A percentile compares a stretch with the other conserved stretches of the same genome.
phyloP scores from a whole-genome alignment of 1,140 invertebrate genomes.

The Tetranychus cinnabarinus region DNA sequence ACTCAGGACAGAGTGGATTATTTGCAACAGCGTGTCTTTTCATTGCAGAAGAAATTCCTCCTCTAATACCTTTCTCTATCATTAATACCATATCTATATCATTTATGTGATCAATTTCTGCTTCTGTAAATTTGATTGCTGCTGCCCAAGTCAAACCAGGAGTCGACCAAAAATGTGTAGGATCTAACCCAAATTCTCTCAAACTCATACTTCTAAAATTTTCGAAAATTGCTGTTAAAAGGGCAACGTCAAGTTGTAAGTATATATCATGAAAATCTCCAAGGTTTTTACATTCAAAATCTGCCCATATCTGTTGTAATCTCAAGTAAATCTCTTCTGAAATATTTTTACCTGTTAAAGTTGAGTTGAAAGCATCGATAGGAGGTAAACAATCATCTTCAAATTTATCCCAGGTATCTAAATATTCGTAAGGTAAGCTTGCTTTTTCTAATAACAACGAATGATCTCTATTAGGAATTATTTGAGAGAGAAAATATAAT shows the following conservation, averaged over 20 bases:
- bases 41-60: background rate
- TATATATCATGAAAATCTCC: background rate
- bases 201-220: background rate
- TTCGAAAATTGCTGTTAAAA: background rate
- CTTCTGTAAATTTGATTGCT: too few relatives aligned
- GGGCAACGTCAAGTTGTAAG: background rate
- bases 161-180: too few relatives aligned
- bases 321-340: background rate
- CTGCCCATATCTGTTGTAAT: background rate
- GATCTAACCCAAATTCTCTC: too few relatives aligned
- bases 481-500: background rate
- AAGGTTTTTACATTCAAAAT: background rate
- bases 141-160: too few relatives aligned
- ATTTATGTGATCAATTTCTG: too few relatives aligned
- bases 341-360: background rate
- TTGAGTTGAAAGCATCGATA: background rate
- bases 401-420: background rate
- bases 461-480: too few relatives aligned
- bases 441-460: background rate
- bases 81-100: background rate
- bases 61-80: constrained; percentile 3
- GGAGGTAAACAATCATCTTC: background rate
- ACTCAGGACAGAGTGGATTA: constrained; percentile 10
- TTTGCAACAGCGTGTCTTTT: background rate
- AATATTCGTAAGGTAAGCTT: background rate